Base-by-base conservation (phyloP, 2,797 vertebrate genomes). In the Momotus momota region DNA sequence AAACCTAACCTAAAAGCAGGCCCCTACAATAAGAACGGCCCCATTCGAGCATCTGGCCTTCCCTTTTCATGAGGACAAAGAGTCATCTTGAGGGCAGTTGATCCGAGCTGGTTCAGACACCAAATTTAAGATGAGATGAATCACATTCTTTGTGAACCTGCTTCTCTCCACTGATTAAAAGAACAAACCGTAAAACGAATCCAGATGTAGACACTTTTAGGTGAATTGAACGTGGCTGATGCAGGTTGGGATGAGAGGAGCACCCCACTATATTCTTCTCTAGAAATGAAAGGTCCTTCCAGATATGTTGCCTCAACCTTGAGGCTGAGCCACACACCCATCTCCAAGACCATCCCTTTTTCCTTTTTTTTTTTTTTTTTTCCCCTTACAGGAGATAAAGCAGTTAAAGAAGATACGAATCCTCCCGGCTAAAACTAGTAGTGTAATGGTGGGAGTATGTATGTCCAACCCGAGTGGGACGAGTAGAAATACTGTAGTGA, bases 401-500 rank as follows among this genome's bases (percentile, higher is more conserved):
- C 41, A 88, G 46, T 16, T 45, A 69, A 82, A 93, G 78, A 79
- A 48, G 48, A 64, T 16, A 19, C 3, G 20, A 88, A 52, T 21
- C 31, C 40, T 86, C 41, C 33, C 62, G 75, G 54, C 19, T 65
- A 54, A 60, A 55, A 86, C 49, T 6, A 38, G 29, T 3, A 65
- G 79, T 43, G 38, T 52, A 35, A 31, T 74, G 64, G 62, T 81
- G 60, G 73, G 55, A 67, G 48, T 21, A 46, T 12, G 20, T 66
- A 4, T 21, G 48, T 60, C 84, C 86, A 91, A 40, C 46, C 45
- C 49, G 52, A 81, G 65, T 9, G 61, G 70, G 79, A 77, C 40
- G 35, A 86, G 92, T 5, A 90, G 88, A 90, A 84, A 86, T 40
- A 11, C 57, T 11, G 3, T 12, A n/a, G 43, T 97, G 93, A 96